These are phyloP conservation scores for Hemistola chrysoprasaria DNA, from an alignment of 2,888 invertebrate species.

Conservation along the genomic window DNA sequence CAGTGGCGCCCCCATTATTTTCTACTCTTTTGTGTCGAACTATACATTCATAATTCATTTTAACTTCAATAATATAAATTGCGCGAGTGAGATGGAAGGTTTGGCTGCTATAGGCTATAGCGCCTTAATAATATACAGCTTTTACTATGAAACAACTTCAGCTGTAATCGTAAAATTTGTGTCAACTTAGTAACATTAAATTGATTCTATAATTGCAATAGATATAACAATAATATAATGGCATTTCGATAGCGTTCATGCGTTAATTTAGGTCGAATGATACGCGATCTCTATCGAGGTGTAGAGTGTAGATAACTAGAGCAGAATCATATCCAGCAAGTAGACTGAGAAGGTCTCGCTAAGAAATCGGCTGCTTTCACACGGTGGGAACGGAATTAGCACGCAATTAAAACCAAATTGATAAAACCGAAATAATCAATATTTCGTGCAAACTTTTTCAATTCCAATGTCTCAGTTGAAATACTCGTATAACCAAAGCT, in stretches of 20 bases:
- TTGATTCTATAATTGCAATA: conserved; percentile 18
- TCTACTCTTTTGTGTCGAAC: too few species aligned
- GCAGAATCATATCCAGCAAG: conserved; percentile 67
- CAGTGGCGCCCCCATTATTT: too few species aligned
- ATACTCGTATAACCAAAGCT: too few species aligned
- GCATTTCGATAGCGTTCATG: conserved; percentile 63
- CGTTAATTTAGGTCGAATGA: conserved; percentile 66
- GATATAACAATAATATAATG: conserved; percentile 33
- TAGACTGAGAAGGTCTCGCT: conserved; percentile 69
- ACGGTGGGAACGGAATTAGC: conserved; percentile 26
- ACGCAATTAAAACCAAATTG: conserved; percentile 5
- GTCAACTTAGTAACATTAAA: too few species aligned
- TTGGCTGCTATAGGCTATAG: too few species aligned
- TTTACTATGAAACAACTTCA: too few species aligned
- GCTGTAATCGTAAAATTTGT: too few species aligned
- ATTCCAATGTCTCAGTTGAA: too few species aligned
- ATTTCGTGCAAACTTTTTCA: neutral
- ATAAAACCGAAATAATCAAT: conserved; percentile 6
- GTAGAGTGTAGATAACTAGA: conserved; percentile 65
- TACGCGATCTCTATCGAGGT: conserved; percentile 66
- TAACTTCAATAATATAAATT: too few species aligned
- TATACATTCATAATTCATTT: too few species aligned
- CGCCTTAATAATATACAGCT: too few species aligned
- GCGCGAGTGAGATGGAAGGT: too few species aligned
- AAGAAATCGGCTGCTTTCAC: conserved; percentile 63